Percentiles rank a stretch among this genome's conserved stretches.
These are phyloP conservation scores for Meliscaeva auricollis DNA, from an alignment of 2,888 invertebrate genomes.

Conservation along the genomic window DNA sequence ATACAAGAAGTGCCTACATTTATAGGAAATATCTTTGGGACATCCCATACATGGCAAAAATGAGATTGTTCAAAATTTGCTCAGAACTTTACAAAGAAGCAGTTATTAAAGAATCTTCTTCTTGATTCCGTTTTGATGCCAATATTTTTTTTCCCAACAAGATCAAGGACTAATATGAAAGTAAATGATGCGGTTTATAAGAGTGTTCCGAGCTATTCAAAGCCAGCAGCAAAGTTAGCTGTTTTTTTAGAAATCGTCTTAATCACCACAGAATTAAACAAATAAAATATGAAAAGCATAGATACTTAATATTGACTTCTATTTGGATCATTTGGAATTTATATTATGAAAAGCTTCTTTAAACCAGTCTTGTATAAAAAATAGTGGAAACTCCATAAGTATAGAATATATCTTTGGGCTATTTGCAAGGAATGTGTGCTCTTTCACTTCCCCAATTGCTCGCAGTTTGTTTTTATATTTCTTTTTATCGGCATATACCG, in stretches of 20 bases:
- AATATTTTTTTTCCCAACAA: too few relatives aligned
- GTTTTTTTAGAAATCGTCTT: neutral
- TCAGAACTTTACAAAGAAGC: too few relatives aligned
- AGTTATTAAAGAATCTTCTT: too few relatives aligned
- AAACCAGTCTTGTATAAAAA: neutral
- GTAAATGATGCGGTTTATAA: too few relatives aligned
- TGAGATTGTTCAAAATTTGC: too few relatives aligned
- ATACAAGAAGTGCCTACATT: too few relatives aligned
- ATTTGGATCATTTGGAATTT: neutral
- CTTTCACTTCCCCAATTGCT: neutral
- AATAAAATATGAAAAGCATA: slow-evolving; percentile 6
- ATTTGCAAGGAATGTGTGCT: neutral
- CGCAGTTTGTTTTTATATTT: too few relatives aligned
- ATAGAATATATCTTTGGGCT: neutral
- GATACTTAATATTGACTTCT: neutral
- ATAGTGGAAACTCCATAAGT: neutral
- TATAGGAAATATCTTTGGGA: too few relatives aligned
- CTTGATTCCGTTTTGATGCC: too few relatives aligned
- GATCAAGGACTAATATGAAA: neutral
- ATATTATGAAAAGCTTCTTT: slow-evolving; percentile 2
- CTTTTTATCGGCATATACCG: too few relatives aligned
- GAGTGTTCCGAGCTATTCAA: too few relatives aligned
- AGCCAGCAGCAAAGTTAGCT: neutral
- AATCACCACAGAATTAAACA: neutral
- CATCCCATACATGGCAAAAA: too few relatives aligned